Evolutionary conservation across 2,797 vertebrate genomes (phyloP).

Genomic region (Staurois parvus): DNA sequence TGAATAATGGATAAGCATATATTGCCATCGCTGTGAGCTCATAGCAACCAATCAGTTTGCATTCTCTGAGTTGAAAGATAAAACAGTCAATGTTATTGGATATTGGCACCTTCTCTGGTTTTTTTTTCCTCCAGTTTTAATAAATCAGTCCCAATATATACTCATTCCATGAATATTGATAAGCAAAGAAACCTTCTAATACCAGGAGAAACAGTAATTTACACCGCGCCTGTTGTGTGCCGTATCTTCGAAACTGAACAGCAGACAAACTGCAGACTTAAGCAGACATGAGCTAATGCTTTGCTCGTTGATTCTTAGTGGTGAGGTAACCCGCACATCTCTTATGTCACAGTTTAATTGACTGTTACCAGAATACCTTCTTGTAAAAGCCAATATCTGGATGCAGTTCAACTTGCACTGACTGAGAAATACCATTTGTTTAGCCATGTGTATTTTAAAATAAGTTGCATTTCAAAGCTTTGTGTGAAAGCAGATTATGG

Average conservation of each 20-base stretch:
- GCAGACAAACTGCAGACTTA: constrained; percentile 44
- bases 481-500: neutral
- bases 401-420: constrained; percentile 41
- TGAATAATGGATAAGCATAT: neutral
- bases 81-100: too few species aligned
- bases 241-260: neutral
- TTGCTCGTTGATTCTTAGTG: constrained; percentile 43
- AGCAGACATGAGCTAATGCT: constrained; percentile 60
- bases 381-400: constrained; percentile 71
- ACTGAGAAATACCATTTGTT: constrained; percentile 20
- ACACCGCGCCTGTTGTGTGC: neutral
- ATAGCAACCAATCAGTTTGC: too few species aligned
- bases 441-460: constrained; percentile 10
- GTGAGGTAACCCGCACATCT: constrained; percentile 56
- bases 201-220: neutral
- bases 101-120: too few species aligned
- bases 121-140: too few species aligned
- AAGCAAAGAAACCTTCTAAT: neutral
- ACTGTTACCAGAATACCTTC: constrained; percentile 74
- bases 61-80: too few species aligned
- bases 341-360: constrained; percentile 69
- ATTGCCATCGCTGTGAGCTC: neutral
- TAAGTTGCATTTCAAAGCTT: constrained; percentile 2
- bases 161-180: neutral
- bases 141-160: neutral